Conservation (phyloP, 2,888 invertebrate species). For the Drosophila rubida region DNA sequence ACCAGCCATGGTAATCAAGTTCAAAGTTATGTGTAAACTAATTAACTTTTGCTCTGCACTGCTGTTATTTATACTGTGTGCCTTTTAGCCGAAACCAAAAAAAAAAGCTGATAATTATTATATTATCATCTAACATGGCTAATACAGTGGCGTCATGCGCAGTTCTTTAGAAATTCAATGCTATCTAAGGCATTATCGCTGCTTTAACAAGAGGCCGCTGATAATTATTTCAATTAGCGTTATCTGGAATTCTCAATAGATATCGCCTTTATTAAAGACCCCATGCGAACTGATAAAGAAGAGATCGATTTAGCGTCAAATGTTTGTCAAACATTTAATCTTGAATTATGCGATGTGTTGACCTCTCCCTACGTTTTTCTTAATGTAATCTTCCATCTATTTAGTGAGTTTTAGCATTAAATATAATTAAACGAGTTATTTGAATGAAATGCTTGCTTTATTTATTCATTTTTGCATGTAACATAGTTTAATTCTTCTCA, state of each 20-base stretch:
- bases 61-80: constrained; percentile 37
- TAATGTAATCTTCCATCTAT: no score
- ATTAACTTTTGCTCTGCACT: constrained; percentile 7
- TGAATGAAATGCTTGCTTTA: constrained; percentile 7
- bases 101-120: background rate
- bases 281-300: background rate
- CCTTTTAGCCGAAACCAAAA: background rate
- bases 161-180: constrained; percentile 26
- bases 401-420: no score
- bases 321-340: background rate
- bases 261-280: background rate
- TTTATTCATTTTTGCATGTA: background rate
- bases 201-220: constrained; percentile 9
- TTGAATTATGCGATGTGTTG: no score
- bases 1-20: constrained; percentile 34
- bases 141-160: constrained; percentile 5
- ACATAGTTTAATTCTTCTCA: no score
- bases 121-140: background rate
- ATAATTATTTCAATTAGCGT: constrained; percentile 31
- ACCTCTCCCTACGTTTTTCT: no score
- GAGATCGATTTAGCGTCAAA: background rate
- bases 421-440: no score
- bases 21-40: constrained; percentile 31
- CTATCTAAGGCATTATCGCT: constrained; percentile 35
- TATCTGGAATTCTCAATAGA: constrained; percentile 33